These are phyloP conservation scores for Epinephelus moara DNA, from an alignment of 2,113 vertebrate species.

Conservation along the genomic window DNA sequence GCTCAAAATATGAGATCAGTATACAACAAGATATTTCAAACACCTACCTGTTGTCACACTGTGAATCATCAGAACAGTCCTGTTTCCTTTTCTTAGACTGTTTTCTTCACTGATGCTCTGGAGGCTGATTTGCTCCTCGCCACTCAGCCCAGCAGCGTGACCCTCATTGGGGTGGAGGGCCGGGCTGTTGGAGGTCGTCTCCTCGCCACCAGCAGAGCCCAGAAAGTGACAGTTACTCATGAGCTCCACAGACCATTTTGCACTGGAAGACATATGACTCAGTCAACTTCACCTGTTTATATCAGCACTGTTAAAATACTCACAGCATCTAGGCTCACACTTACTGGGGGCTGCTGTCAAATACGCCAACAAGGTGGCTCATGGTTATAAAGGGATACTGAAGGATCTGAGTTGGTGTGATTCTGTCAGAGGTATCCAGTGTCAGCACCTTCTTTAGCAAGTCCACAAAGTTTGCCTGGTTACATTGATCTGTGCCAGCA, in stretches of 20 bases:
- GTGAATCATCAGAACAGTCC: not conserved
- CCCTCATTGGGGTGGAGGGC: not conserved
- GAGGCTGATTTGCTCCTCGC: not conserved
- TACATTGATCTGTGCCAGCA: not conserved
- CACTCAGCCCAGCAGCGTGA: not conserved
- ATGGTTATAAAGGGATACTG: slow-evolving; percentile 18
- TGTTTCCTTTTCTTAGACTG: not conserved
- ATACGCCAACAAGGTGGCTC: not conserved
- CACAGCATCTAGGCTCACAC: not conserved
- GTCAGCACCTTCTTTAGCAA: slow-evolving; percentile 4
- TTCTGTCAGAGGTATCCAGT: slow-evolving; percentile 1
- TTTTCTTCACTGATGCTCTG: not conserved
- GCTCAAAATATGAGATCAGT: too few relatives aligned
- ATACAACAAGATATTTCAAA: too few relatives aligned
- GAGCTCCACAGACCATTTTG: not conserved
- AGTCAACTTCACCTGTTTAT: not conserved
- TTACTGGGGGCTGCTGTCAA: not conserved
- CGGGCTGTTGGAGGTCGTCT: not conserved
- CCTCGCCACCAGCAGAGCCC: not conserved
- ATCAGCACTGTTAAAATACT: not conserved
- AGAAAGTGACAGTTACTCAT: not conserved
- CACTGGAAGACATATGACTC: not conserved
- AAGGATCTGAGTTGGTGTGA: not conserved
- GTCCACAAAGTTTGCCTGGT: slow-evolving; percentile 9
- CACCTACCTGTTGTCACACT: too few relatives aligned